Base-by-base conservation (phyloP, 2,888 invertebrate species). In the Synanthedon myopaeformis region DNA sequence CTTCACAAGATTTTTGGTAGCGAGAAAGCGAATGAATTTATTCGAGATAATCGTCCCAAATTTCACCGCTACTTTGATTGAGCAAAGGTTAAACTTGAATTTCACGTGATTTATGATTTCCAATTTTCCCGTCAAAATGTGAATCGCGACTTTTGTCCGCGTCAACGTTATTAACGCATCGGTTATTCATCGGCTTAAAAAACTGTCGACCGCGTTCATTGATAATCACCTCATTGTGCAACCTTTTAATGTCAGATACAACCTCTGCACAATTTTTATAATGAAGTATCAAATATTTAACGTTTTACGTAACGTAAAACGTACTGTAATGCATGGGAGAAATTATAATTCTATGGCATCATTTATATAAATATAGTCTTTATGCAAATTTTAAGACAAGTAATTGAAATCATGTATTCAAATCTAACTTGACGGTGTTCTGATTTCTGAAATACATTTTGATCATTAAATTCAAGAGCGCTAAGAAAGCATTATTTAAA, bases 91-190 rank as follows among this genome's bases (percentile, higher is more conserved):
- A 73, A 69, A 61, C 65, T 59, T 57, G 68, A 70, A 76, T 79
- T 76, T 72, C 65, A 61, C 57, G 67, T 74, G 76, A 81, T 81
- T 80, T 79, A 81, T 75, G 63, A 59, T 66, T 66, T 58, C 62
- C 69, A 75, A 79, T 79, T 79, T 78, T 65, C 64, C 65, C 64
- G 69, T 75, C 75, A 66, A 59, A 45, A 45, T 45, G 13, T 45
- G 45, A 45, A 12, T 45, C 57, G 57, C 57, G 58, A 60, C 62
- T 64, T 63, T 56, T 64, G 63, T 59, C 63, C 55, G 57, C 55
- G 57, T 52, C 57, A 55, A 54, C 57, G 60, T 62, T 58, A 58
- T 58, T 58, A 59, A 59, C 60, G 17, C 41, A 45, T 45, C 45
- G 13, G 45, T 13, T 45, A 45, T 45, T 45, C 45, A 45, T 45